phyloP scores from a whole-genome alignment of 64 coral and sea anemone species.

The Porites lutea region DNA sequence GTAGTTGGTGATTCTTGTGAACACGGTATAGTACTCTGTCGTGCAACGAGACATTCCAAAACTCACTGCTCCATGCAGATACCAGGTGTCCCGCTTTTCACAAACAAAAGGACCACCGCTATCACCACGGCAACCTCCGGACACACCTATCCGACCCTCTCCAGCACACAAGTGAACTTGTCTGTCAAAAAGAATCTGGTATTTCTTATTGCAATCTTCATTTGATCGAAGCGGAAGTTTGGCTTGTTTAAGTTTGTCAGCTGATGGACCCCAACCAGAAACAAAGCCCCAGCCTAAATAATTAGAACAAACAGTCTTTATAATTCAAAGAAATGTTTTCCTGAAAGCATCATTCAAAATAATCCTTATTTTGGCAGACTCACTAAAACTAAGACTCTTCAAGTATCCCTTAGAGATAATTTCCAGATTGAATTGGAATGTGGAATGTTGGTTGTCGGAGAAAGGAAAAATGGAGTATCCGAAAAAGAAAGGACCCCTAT shows the following conservation, averaged over 20 bases:
- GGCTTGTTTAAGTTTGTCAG: conserved; percentile 73
- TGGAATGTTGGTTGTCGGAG: too few relatives aligned
- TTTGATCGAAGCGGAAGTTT: conserved; percentile 46
- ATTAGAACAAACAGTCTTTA: not conserved
- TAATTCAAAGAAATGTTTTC: too few relatives aligned
- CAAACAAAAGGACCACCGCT: conserved; percentile 79
- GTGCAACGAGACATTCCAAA: conserved; percentile 67
- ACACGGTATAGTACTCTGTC: conserved; percentile 55
- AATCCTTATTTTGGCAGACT: too few relatives aligned
- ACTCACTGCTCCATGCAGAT: conserved; percentile 82
- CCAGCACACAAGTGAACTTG: conserved; percentile 74
- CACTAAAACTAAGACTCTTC: too few relatives aligned
- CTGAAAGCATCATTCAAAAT: too few relatives aligned
- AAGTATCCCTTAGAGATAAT: too few relatives aligned
- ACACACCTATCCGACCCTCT: conserved; percentile 14
- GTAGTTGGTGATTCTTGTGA: conserved; percentile 45
- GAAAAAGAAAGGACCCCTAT: too few relatives aligned
- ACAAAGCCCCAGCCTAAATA: conserved; percentile 69
- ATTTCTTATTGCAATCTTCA: conserved; percentile 49
- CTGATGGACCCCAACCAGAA: conserved; percentile 20
- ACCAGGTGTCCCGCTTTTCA: conserved; percentile 61
- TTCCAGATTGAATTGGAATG: too few relatives aligned
- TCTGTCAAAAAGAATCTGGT: conserved; percentile 31
- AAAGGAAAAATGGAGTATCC: too few relatives aligned
- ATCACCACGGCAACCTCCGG: conserved; percentile 76